Conservation (phyloP, 23 tunicate species). For the Styela plicata region DNA sequence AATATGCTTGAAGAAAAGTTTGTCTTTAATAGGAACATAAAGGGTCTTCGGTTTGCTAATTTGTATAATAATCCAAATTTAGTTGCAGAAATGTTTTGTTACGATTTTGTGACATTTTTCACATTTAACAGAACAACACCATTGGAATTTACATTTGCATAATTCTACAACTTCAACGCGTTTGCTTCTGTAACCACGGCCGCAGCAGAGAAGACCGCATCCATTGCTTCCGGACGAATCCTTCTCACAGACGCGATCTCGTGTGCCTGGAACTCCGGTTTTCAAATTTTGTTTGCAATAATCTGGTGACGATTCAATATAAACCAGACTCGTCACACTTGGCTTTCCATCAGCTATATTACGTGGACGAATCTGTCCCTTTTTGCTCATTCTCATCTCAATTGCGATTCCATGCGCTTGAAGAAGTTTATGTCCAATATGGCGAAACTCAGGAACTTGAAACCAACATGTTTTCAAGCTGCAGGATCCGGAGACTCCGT, state of each 20-base stretch:
- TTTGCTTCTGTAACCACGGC: constrained; percentile 59
- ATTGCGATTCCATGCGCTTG: constrained; percentile 45
- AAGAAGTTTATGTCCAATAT: constrained; percentile 72
- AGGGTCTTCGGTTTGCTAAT: no score
- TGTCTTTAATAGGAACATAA: no score
- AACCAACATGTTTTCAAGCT: constrained; percentile 93
- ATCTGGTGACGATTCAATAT: constrained; percentile 84
- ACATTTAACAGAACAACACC: constrained; percentile 98
- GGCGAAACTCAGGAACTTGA: constrained; percentile 70
- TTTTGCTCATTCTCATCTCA: constrained; percentile 42
- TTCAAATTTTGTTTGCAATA: constrained; percentile 54
- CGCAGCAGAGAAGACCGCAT: constrained; percentile 89
- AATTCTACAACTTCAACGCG: constrained; percentile 53
- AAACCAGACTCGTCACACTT: constrained; percentile 48
- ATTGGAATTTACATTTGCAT: constrained; percentile 86
- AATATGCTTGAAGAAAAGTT: no score
- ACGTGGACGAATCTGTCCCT: constrained; percentile 51
- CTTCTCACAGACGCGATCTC: constrained; percentile 68
- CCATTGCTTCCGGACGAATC: constrained; percentile 74
- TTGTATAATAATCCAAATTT: no score
- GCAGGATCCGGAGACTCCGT: constrained; percentile 95
- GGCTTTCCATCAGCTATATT: not conserved
- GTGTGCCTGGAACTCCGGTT: constrained; percentile 72
- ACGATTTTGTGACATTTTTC: constrained; percentile 54
- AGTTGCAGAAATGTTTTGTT: constrained; percentile 71